phyloP scores from a whole-genome alignment of 2,888 invertebrate genomes.

The Tinea semifulvella region DNA sequence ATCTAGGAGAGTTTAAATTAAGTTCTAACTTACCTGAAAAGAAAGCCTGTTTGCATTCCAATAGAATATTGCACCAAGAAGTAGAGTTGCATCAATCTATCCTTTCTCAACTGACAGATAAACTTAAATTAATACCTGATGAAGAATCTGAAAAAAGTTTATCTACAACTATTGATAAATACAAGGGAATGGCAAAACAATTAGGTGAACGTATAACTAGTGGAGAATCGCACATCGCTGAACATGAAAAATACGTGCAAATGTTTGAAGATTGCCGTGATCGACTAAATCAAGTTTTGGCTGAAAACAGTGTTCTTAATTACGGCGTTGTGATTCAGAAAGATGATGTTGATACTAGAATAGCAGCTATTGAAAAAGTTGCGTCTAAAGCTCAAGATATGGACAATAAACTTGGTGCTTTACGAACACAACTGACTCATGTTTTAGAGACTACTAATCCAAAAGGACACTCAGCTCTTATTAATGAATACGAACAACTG shows the following conservation, averaged over 20 bases:
- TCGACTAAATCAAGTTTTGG: constrained; percentile 80
- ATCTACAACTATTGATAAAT: constrained; percentile 75
- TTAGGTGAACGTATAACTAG: constrained; percentile 72
- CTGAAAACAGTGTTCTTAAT: constrained; percentile 79
- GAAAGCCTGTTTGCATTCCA: constrained; percentile 84
- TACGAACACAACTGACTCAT: constrained; percentile 74
- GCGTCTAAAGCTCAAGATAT: constrained; percentile 78
- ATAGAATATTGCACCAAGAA: constrained; percentile 84
- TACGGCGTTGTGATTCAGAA: constrained; percentile 84
- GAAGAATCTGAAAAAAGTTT: constrained; percentile 81
- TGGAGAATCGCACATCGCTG: constrained; percentile 76
- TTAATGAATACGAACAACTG: constrained; percentile 78
- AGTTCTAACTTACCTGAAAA: constrained; percentile 88
- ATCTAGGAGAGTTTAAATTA: constrained; percentile 75
- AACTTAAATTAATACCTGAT: constrained; percentile 81
- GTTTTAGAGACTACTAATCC: constrained; percentile 82
- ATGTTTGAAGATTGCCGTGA: constrained; percentile 85
- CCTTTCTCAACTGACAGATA: constrained; percentile 83
- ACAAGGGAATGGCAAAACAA: constrained; percentile 72
- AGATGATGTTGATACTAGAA: constrained; percentile 79
- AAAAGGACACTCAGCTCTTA: constrained; percentile 76
- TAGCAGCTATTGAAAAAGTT: constrained; percentile 78
- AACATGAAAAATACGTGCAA: constrained; percentile 85
- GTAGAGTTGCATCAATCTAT: constrained; percentile 87
- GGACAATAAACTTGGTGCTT: constrained; percentile 73